These are phyloP conservation scores for Onychorhynchus coronatus DNA, from an alignment of 2,113 vertebrate genomes.

Conservation along the genomic window DNA sequence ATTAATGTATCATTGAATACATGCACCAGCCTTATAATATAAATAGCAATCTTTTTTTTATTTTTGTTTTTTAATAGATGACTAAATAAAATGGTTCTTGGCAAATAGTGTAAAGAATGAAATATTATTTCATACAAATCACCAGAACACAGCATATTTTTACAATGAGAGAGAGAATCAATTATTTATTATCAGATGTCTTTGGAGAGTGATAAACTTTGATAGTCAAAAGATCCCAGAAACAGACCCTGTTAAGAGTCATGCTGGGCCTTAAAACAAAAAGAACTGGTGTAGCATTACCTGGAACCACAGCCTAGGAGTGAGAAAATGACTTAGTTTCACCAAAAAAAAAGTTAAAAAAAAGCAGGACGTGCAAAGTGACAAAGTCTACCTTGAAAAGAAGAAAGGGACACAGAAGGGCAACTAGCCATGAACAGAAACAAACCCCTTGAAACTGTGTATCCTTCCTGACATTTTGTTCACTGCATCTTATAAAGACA, in stretches of 20 bases:
- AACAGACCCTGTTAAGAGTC: not conserved
- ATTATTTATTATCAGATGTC: not conserved
- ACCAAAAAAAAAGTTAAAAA: not conserved
- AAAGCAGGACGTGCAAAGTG: not conserved
- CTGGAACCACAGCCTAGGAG: not conserved
- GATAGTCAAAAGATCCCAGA: not conserved
- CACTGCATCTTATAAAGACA: not conserved
- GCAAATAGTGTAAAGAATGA: not conserved
- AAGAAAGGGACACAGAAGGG: not conserved
- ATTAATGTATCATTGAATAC: not conserved
- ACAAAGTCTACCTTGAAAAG: not conserved
- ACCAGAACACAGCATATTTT: not conserved
- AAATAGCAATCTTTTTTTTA: not conserved
- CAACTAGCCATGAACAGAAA: not conserved
- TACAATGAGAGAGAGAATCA: not conserved
- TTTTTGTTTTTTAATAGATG: not conserved
- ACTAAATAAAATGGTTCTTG: not conserved
- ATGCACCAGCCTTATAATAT: not conserved
- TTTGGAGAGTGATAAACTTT: not conserved
- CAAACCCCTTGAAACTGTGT: not conserved
- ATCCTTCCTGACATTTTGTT: not conserved
- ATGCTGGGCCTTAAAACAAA: not conserved
- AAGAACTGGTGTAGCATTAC: not conserved
- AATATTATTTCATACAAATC: not conserved
- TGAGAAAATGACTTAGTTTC: not conserved